phyloP scores from a whole-genome alignment of 2,797 vertebrate species.

The Apogon talboti region DNA sequence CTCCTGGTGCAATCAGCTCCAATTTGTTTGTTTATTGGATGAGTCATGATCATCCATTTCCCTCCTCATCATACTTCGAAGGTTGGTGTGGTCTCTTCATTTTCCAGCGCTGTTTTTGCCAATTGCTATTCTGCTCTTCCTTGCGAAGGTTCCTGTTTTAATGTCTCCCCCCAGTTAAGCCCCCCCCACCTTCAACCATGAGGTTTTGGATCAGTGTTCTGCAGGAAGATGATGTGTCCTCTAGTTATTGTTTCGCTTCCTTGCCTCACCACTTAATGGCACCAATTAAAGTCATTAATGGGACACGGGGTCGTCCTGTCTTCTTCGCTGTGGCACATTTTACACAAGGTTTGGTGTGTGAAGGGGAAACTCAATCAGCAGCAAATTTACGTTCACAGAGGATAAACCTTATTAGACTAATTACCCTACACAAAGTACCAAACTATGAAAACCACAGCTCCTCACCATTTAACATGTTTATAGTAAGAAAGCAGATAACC shows the following conservation, averaged over 20 bases:
- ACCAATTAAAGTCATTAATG: slow-evolving; percentile 80
- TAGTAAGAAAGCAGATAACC: slow-evolving; percentile 46
- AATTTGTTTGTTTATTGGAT: too few relatives aligned
- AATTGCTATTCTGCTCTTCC: background rate
- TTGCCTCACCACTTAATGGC: slow-evolving; percentile 74
- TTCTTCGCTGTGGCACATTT: slow-evolving; percentile 49
- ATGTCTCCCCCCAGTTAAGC: slow-evolving; percentile 24
- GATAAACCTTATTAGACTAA: slow-evolving; percentile 74
- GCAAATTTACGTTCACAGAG: slow-evolving; percentile 72
- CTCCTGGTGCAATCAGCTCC: too few relatives aligned
- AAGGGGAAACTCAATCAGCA: slow-evolving; percentile 75
- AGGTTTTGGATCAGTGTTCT: slow-evolving; percentile 67
- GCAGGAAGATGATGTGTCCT: slow-evolving; percentile 68
- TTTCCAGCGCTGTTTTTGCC: too few relatives aligned
- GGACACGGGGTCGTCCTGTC: slow-evolving; percentile 69
- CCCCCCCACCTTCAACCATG: slow-evolving; percentile 39
- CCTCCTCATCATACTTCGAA: too few relatives aligned
- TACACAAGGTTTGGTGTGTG: slow-evolving; percentile 60
- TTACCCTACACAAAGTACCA: slow-evolving; percentile 55
- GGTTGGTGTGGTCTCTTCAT: too few relatives aligned
- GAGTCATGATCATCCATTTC: too few relatives aligned
- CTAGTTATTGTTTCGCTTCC: slow-evolving; percentile 81
- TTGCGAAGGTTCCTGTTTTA: slow-evolving; percentile 14
- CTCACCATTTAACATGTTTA: slow-evolving; percentile 24
- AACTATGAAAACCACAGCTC: slow-evolving; percentile 42